A percentile compares a stretch with the other conserved stretches of the same genome.
Evolutionary conservation across 2,113 vertebrate genomes (phyloP).

Genomic region (Perccottus glenii): DNA sequence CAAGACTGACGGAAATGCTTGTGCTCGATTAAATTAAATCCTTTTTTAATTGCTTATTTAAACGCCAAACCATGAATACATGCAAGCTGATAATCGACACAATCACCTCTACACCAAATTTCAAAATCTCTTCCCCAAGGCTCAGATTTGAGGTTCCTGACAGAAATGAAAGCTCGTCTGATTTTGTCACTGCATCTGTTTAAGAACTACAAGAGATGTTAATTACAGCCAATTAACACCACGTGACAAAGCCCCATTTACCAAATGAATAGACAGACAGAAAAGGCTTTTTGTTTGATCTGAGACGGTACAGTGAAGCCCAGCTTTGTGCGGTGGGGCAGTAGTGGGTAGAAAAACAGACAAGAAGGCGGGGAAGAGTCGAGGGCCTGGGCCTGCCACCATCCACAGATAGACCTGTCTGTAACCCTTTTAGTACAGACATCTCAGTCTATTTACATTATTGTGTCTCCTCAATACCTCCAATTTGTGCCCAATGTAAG

Average conservation of each 20-base stretch:
- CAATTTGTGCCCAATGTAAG: not conserved
- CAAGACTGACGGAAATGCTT: too few species aligned
- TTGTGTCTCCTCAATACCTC: not conserved
- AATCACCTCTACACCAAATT: not conserved
- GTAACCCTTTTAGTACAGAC: constrained; percentile 8
- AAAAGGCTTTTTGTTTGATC: constrained; percentile 42
- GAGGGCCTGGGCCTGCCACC: constrained; percentile 35
- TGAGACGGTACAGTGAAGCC: constrained; percentile 40
- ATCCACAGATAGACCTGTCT: constrained; percentile 46
- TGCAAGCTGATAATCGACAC: not conserved
- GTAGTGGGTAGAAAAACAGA: constrained; percentile 19
- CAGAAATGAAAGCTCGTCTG: constrained; percentile 25
- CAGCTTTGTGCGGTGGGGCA: constrained; percentile 52
- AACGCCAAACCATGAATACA: not conserved
- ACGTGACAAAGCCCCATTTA: constrained; percentile 59
- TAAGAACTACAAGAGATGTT: constrained; percentile 45
- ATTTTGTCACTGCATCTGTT: constrained; percentile 48
- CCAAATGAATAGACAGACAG: constrained; percentile 39
- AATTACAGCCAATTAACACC: constrained; percentile 64
- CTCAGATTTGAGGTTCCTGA: constrained; percentile 5
- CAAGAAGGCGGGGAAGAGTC: constrained; percentile 15
- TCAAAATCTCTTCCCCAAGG: constrained; percentile 8
- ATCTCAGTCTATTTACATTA: not conserved
- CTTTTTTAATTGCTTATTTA: not conserved
- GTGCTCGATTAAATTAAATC: too few species aligned